Conservation (phyloP, 2,888 invertebrate genomes). For the Dichetophora obliterata region DNA sequence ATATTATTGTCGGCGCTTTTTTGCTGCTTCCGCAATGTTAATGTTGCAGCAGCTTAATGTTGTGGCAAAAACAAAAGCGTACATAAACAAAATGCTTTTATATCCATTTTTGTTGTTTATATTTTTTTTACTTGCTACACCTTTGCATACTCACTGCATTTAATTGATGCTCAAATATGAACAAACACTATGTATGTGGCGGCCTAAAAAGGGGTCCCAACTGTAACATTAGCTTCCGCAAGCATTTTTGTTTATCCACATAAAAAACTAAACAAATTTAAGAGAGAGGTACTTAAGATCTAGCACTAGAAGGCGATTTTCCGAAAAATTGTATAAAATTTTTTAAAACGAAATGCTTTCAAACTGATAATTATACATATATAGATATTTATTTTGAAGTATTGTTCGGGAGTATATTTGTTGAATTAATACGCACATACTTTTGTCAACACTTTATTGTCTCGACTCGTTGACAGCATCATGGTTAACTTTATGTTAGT, state of each 20-base stretch:
- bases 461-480: too few relatives aligned
- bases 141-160: slow-evolving; percentile 54
- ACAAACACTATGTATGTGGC: slow-evolving; percentile 51
- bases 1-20: slow-evolving; percentile 2
- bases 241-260: neutral
- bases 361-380: too few relatives aligned
- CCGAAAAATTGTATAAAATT: too few relatives aligned
- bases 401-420: too few relatives aligned
- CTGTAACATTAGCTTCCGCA: slow-evolving; percentile 15
- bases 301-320: too few relatives aligned
- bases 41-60: neutral
- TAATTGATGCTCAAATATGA: slow-evolving; percentile 60
- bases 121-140: slow-evolving; percentile 1
- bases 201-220: slow-evolving; percentile 55
- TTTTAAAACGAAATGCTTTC: too few relatives aligned
- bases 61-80: neutral
- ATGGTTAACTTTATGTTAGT: too few relatives aligned
- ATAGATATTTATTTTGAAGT: too few relatives aligned
- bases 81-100: neutral
- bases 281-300: too few relatives aligned
- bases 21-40: slow-evolving; percentile 28
- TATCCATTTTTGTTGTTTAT: slow-evolving; percentile 14
- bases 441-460: too few relatives aligned
- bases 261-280: too few relatives aligned
- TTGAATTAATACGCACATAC: too few relatives aligned